These are phyloP conservation scores for Nycticorax nycticorax DNA, from an alignment of 2,113 vertebrate species.

Conservation along the genomic window DNA sequence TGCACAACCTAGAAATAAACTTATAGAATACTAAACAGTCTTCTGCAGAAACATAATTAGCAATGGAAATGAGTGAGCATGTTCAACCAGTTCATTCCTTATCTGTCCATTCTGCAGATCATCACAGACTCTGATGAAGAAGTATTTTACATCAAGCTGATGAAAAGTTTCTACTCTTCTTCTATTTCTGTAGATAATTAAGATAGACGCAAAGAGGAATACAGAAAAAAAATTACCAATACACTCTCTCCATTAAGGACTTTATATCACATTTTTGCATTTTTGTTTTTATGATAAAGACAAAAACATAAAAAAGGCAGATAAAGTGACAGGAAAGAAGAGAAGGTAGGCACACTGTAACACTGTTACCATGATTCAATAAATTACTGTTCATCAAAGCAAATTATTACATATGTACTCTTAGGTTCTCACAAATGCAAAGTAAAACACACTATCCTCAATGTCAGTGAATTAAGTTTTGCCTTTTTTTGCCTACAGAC, in stretches of 20 bases:
- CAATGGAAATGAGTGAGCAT: neutral
- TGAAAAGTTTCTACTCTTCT: neutral
- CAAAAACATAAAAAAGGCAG: neutral
- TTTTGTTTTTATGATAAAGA: neutral
- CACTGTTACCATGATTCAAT: neutral
- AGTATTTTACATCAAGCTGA: neutral
- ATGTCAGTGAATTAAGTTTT: neutral
- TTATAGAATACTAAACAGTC: neutral
- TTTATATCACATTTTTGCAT: neutral
- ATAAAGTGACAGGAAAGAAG: neutral
- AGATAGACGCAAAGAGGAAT: neutral
- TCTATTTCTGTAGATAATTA: neutral
- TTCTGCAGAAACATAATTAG: neutral
- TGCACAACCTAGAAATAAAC: neutral
- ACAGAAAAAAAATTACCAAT: neutral
- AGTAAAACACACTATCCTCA: neutral
- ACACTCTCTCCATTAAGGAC: too few species aligned
- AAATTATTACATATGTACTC: neutral
- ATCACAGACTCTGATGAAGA: neutral
- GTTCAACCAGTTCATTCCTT: neutral
- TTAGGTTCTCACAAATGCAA: neutral
- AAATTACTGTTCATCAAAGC: neutral
- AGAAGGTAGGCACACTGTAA: neutral
- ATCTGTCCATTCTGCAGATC: neutral
- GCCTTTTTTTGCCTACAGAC: neutral